These are phyloP conservation scores for Pseudomyrmex concolor DNA, from an alignment of 1,140 invertebrate genomes.

Conservation along the genomic window DNA sequence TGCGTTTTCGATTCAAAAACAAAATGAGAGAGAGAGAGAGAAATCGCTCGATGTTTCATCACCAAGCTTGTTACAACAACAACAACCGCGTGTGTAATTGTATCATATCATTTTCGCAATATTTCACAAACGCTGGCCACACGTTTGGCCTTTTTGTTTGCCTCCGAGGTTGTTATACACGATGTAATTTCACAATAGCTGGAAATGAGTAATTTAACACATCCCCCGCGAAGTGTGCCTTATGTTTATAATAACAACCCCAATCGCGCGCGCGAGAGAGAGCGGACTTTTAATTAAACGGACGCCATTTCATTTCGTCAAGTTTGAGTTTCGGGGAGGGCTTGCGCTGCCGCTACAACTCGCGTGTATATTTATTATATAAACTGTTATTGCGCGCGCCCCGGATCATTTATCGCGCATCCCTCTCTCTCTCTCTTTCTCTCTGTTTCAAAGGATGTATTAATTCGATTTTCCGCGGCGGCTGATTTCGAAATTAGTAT, in stretches of 20 bases:
- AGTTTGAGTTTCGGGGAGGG: constrained; percentile 9
- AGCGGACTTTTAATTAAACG: constrained; percentile 37
- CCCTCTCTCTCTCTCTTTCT: background rate
- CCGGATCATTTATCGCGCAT: constrained; percentile 2
- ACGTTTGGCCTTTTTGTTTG: too few species aligned
- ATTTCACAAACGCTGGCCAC: too few species aligned
- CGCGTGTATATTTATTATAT: background rate
- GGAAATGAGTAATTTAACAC: constrained; percentile 27
- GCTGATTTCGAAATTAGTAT: constrained; percentile 46
- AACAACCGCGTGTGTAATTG: too few species aligned
- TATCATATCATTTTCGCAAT: too few species aligned
- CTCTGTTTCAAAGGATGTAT: constrained; percentile 36
- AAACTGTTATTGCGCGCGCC: constrained; percentile 3
- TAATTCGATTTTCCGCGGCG: constrained; percentile 26
- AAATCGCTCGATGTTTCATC: too few species aligned
- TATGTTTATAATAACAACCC: constrained; percentile 28
- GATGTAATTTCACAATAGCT: background rate
- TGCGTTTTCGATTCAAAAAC: too few species aligned
- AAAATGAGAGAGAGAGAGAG: too few species aligned
- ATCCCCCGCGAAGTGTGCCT: constrained; percentile 10
- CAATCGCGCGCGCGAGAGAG: background rate
- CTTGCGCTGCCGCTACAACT: background rate
- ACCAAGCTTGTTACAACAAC: too few species aligned
- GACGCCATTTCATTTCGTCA: constrained; percentile 21
- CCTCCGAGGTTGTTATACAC: too few species aligned